Evolutionary conservation across 2,113 vertebrate genomes (phyloP).

Genomic region (Perca fluviatilis): DNA sequence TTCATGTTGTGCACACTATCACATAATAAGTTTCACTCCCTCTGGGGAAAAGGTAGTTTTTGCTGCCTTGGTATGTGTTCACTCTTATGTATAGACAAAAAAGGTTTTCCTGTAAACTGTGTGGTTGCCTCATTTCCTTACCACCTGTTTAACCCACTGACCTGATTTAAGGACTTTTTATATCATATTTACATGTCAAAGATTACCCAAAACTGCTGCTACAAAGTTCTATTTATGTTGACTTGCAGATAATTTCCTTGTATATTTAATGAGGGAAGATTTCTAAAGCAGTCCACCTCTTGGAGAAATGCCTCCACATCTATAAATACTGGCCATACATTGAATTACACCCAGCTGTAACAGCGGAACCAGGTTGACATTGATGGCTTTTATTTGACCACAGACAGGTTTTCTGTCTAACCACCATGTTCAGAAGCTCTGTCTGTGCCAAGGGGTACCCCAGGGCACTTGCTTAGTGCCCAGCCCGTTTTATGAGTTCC

Average conservation of each 20-base stretch:
- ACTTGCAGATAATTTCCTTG: constrained; percentile 1
- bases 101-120: not conserved
- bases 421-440: constrained; percentile 87
- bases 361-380: constrained; percentile 85
- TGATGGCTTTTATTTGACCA: constrained; percentile 83
- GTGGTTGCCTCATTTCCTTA: not conserved
- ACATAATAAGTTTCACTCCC: constrained; percentile 13
- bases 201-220: constrained; percentile 15
- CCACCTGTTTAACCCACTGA: not conserved
- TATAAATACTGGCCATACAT: constrained; percentile 84
- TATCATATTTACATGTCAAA: not conserved
- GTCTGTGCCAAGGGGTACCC: constrained; percentile 80
- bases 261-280: constrained; percentile 24
- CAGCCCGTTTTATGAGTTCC: constrained; percentile 73
- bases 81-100: not conserved
- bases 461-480: constrained; percentile 78
- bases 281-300: constrained; percentile 74
- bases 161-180: not conserved
- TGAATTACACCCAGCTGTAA: constrained; percentile 88
- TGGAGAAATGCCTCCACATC: constrained; percentile 69
- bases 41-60: not conserved
- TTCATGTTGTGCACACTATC: constrained; percentile 1
- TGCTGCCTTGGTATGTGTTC: not conserved
- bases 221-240: constrained; percentile 16
- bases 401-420: constrained; percentile 85